phyloP scores from a whole-genome alignment of 2,888 invertebrate genomes.

The Camptogramma bilineatum region DNA sequence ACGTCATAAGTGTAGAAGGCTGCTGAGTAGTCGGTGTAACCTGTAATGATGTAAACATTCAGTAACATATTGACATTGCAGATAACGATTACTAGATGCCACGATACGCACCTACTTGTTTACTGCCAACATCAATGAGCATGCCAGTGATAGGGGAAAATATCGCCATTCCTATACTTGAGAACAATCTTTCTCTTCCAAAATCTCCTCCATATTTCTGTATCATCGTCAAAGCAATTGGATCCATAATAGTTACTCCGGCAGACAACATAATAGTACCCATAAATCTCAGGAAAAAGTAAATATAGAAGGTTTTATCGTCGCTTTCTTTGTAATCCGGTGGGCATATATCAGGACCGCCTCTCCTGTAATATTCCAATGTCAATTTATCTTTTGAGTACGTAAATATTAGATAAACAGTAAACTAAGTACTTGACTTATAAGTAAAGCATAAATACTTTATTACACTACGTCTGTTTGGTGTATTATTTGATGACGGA shows the following conservation, averaged over 20 bases:
- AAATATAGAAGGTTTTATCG: conserved; percentile 92
- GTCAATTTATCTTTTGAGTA: conserved; percentile 58
- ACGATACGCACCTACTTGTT: conserved; percentile 80
- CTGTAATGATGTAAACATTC: conserved; percentile 66
- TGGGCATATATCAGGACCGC: conserved; percentile 91
- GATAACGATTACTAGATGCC: conserved; percentile 72
- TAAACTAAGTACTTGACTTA: conserved; percentile 56
- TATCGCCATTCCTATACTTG: conserved; percentile 93
- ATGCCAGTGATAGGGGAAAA: conserved; percentile 93
- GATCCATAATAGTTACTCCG: conserved; percentile 95
- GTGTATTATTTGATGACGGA: conserved; percentile 33
- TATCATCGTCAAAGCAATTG: conserved; percentile 93
- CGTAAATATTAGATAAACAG: conserved; percentile 59
- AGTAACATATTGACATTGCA: conserved; percentile 72
- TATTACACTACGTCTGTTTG: conserved; percentile 36
- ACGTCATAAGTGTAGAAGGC: conserved; percentile 94
- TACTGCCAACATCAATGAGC: conserved; percentile 90
- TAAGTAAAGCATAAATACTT: conserved; percentile 55
- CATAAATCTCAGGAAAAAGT: conserved; percentile 91
- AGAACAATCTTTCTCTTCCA: conserved; percentile 92
- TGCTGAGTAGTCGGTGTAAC: conserved; percentile 94
- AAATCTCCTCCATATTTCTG: conserved; percentile 93
- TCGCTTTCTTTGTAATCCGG: conserved; percentile 92
- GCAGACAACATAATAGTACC: conserved; percentile 93
- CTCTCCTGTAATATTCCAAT: conserved; percentile 83